phyloP scores from a whole-genome alignment of 1,140 invertebrate genomes.

The Notospermus geniculatus region DNA sequence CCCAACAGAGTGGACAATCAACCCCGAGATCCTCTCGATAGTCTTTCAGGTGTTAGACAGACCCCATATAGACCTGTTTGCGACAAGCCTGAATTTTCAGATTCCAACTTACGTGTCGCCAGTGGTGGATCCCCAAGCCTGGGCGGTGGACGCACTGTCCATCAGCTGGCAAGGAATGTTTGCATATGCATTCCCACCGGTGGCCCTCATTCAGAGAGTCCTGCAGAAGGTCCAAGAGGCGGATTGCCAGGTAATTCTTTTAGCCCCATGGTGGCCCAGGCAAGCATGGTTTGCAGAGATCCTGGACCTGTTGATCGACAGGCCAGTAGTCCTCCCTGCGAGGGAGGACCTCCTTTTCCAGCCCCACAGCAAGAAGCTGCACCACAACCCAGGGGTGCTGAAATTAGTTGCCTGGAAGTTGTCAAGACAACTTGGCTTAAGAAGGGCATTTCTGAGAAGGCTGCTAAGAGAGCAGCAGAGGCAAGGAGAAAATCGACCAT shows the following conservation, averaged over 20 bases:
- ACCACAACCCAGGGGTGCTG: too few species aligned
- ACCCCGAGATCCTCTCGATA: too few species aligned
- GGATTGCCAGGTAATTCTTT: slow-evolving; percentile 21
- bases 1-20: too few species aligned
- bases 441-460: too few species aligned
- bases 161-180: slow-evolving; percentile 20
- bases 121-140: slow-evolving; percentile 9
- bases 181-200: slow-evolving; percentile 24
- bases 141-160: slow-evolving; percentile 15
- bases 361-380: too few species aligned
- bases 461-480: too few species aligned
- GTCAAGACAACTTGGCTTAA: too few species aligned
- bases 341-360: too few species aligned
- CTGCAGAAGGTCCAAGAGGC: slow-evolving; percentile 16
- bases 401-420: too few species aligned
- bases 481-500: too few species aligned
- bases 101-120: slow-evolving; percentile 17
- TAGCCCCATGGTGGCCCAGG: slow-evolving; percentile 20
- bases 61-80: slow-evolving; percentile 21
- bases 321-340: slow-evolving; percentile 11
- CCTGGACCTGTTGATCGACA: slow-evolving; percentile 11
- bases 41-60: slow-evolving; percentile 8
- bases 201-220: too few species aligned
- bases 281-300: slow-evolving; percentile 20
- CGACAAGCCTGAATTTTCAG: slow-evolving; percentile 15